Base-by-base conservation (phyloP, 2,888 invertebrate species). In the Dasysyrphus tricinctus region DNA sequence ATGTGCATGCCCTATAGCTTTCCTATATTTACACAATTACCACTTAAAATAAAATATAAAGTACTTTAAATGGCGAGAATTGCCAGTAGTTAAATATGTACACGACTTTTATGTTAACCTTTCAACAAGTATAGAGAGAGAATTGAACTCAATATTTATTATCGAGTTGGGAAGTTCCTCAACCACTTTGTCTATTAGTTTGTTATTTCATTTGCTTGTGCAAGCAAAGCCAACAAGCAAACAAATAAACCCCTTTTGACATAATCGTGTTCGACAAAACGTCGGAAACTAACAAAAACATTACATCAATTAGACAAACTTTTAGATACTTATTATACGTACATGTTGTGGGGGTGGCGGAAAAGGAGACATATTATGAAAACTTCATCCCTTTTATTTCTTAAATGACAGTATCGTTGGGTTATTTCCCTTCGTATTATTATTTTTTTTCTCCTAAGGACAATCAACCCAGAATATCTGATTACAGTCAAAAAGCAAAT, bases 381-480 rank as follows among this genome's bases (percentile, higher is more conserved):
- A 69, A 54, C 39, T 54, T 54, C 11, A 37, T 69, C 69, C 69
- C 54, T 69, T 69, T 54, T 39, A 2, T 69, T 39, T 4, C 39
- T 54, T 37, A 54, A 69, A n/a, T 69, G 69, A 54, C 54, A 54
- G 24, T 69, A 69, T 69, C 54, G 54, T 54, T 54, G 51, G 69
- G 16, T 32, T 75, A 24, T 39, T 57, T 72, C 32, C 54, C 24
- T 63, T 70, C 47, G 19, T 16, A 3, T 14, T 12, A 24, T 24
- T n/a, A n/a, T 39, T 29, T 14, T 54, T 29, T 54, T 29, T 29
- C 2, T 59, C 12, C 29, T 67, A 59, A 54, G 57, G 67, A 72
- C 72, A 82, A 77, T 77, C 65, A 73, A 67, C 67, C 59, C 44
- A 61, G 65, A 72, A 65, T 76, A 76, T 76, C 70, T 81, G 56